Conservation (phyloP, 2,888 invertebrate species). For the Dilophus febrilis region DNA sequence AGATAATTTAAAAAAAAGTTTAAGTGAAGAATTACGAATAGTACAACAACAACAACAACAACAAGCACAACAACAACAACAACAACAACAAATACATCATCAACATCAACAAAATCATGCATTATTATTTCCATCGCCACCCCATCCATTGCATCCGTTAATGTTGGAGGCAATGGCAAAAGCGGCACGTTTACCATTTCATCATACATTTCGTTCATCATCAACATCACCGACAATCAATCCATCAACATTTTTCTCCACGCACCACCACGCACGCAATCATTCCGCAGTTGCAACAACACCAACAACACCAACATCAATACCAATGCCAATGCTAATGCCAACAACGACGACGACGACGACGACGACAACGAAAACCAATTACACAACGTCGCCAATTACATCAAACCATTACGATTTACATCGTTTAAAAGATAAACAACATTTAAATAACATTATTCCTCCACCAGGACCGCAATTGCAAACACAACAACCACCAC, state of each 20-base stretch:
- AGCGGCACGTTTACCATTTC: conserved; percentile 39
- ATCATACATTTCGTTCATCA: conserved; percentile 33
- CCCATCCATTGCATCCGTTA: conserved; percentile 43
- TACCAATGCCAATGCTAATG: conserved; percentile 8
- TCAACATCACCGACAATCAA: conserved; percentile 42
- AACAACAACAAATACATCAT: conserved; percentile 22
- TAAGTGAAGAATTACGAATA: conserved; percentile 21
- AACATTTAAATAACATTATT: no score
- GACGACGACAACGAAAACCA: background rate
- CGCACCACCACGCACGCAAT: no score
- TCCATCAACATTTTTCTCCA: no score
- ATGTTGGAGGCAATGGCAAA: conserved; percentile 54
- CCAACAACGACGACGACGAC: background rate
- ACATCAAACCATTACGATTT: conserved; percentile 1
- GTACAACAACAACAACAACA: conserved; percentile 22
- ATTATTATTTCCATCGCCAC: conserved; percentile 32
- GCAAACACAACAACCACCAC: conserved; percentile 10
- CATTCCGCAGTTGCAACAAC: conserved; percentile 34
- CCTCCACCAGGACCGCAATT: no score
- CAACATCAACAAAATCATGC: no score
- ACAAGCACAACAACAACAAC: no score
- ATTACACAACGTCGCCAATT: background rate
- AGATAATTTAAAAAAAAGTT: conserved; percentile 9
- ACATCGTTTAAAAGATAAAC: background rate
- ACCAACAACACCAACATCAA: conserved; percentile 30